These are phyloP conservation scores for Pangasius mekongensis DNA, from an alignment of 2,797 vertebrate genomes.

Conservation along the genomic window DNA sequence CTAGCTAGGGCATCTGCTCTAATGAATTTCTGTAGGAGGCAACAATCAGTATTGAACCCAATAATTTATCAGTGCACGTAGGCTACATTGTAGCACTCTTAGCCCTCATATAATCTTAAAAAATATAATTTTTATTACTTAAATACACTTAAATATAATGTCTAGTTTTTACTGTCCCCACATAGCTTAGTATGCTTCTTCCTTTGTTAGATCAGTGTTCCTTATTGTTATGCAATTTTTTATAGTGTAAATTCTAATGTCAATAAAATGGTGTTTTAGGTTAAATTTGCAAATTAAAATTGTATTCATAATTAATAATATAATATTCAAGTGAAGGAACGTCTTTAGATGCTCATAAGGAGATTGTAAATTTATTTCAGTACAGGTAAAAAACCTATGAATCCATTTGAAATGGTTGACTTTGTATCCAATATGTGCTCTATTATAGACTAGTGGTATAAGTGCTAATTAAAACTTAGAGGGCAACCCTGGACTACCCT, in stretches of 20 bases:
- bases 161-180: not conserved
- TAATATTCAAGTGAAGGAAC: too few species aligned
- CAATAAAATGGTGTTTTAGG: too few species aligned
- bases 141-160: not conserved
- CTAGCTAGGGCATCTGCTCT: conserved; percentile 70
- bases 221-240: too few species aligned
- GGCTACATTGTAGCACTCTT: not conserved
- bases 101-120: not conserved
- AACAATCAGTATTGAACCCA: conserved; percentile 15
- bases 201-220: too few species aligned
- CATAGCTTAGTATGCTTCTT: not conserved
- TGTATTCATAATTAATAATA: too few species aligned
- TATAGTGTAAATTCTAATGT: too few species aligned
- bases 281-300: too few species aligned
- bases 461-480: not conserved
- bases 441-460: not conserved
- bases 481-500: not conserved
- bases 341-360: not conserved
- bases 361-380: not conserved
- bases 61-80: conserved; percentile 13
- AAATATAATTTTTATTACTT: not conserved
- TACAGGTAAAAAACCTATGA: not conserved
- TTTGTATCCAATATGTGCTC: not conserved
- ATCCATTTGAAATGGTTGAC: not conserved
- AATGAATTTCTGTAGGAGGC: conserved; percentile 57